These are phyloP conservation scores for Penaeus indicus DNA, from an alignment of 1,140 invertebrate species.

Conservation along the genomic window DNA sequence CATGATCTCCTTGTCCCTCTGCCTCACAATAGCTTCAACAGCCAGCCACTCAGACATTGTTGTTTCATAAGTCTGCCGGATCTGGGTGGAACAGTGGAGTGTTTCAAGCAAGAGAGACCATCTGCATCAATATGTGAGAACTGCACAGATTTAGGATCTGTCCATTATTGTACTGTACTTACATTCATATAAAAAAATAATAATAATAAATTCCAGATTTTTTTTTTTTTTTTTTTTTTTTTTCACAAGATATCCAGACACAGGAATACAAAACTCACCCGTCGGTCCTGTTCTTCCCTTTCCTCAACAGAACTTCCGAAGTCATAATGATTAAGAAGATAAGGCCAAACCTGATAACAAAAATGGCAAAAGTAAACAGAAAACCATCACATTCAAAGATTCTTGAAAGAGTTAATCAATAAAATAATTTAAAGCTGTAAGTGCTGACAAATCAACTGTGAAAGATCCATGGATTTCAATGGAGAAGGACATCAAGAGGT, in stretches of 20 bases:
- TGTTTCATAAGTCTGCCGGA: slow-evolving; percentile 84
- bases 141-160: no score
- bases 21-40: slow-evolving; percentile 90
- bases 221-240: no score
- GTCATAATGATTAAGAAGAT: slow-evolving; percentile 87
- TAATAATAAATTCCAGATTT: no score
- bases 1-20: slow-evolving; percentile 82
- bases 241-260: not conserved
- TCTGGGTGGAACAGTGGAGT: slow-evolving; percentile 66
- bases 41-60: slow-evolving; percentile 95
- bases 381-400: no score
- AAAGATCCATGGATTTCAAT: no score
- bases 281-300: slow-evolving; percentile 77
- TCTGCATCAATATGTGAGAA: no score
- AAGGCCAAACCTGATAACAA: slow-evolving; percentile 84
- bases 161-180: no score
- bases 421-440: no score
- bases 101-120: not conserved
- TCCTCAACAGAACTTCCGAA: slow-evolving; percentile 83
- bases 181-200: no score
- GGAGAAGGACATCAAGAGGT: no score
- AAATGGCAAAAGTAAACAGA: not conserved
- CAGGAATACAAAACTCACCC: slow-evolving; percentile 45
- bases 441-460: no score
- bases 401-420: no score